Conservation (phyloP, 2,888 invertebrate genomes). For the Tuberolachnus salignus region DNA sequence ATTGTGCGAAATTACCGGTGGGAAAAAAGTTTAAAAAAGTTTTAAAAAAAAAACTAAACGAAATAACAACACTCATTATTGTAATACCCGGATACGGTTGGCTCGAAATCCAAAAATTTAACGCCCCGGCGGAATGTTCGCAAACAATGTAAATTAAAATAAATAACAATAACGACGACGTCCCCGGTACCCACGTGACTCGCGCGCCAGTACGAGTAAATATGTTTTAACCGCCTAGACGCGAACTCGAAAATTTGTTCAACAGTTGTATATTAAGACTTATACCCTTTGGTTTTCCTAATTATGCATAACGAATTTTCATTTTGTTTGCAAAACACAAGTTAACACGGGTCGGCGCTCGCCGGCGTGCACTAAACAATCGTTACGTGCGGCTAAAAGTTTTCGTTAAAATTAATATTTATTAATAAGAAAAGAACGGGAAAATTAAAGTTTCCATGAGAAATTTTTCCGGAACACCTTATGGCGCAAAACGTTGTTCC, state of each 20-base stretch:
- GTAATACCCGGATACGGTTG: too few relatives aligned
- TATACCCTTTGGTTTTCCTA: constrained; percentile 33
- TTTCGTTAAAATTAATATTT: constrained; percentile 42
- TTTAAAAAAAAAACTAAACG: too few relatives aligned
- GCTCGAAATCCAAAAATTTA: too few relatives aligned
- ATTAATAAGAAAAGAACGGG: constrained; percentile 32
- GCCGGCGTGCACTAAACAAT: constrained; percentile 39
- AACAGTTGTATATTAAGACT: constrained; percentile 45
- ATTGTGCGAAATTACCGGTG: too few relatives aligned
- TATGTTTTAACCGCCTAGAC: constrained; percentile 36
- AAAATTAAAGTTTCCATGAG: constrained; percentile 26
- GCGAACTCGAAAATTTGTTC: constrained; percentile 45
- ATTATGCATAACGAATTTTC: constrained; percentile 38
- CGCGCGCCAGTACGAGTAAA: constrained; percentile 6
- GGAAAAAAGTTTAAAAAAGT: too few relatives aligned
- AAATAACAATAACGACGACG: constrained; percentile 19
- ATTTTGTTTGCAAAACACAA: constrained; percentile 37
- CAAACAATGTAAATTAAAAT: not conserved
- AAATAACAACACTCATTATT: too few relatives aligned
- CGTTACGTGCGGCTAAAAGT: constrained; percentile 43
- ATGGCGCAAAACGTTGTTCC: not conserved
- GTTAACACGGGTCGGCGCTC: constrained; percentile 22
- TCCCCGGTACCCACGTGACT: constrained; percentile 19
- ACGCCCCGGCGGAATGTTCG: too few relatives aligned
- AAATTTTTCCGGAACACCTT: constrained; percentile 18